phyloP scores from a whole-genome alignment of 37 sponge, comb jelly and placozoan genomes.

The Oscarella lobularis region DNA sequence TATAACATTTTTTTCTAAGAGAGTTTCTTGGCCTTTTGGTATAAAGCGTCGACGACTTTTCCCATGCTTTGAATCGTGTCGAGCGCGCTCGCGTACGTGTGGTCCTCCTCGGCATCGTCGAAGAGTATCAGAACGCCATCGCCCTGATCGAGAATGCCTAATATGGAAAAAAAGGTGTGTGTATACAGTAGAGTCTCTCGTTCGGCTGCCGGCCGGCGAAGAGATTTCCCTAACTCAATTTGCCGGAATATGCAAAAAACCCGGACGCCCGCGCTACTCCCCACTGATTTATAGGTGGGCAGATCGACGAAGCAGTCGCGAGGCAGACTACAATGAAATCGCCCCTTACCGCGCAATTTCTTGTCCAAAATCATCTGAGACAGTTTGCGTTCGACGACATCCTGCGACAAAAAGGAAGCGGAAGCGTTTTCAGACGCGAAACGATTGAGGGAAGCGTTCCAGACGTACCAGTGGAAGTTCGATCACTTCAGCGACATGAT shows the following conservation, averaged over 20 bases:
- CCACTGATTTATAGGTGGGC: too few relatives aligned
- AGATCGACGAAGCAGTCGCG: too few relatives aligned
- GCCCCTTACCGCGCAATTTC: conserved; percentile 71
- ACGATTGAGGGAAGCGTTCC: too few relatives aligned
- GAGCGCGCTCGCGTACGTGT: conserved; percentile 77
- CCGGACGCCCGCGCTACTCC: too few relatives aligned
- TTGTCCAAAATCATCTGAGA: conserved; percentile 98
- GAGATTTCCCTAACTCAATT: too few relatives aligned
- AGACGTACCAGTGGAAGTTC: conserved; percentile 64
- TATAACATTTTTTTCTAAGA: too few relatives aligned
- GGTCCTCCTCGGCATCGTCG: conserved; percentile 57
- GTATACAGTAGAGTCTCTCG: too few relatives aligned
- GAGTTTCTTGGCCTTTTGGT: conserved; percentile 60
- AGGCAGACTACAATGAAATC: too few relatives aligned
- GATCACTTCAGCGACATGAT: conserved; percentile 71
- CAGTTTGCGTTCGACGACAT: conserved; percentile 78
- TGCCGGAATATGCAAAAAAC: too few relatives aligned
- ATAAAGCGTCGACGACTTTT: conserved; percentile 86
- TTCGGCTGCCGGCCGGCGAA: too few relatives aligned
- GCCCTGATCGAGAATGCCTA: conserved; percentile 96
- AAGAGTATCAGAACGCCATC: conserved; percentile 79
- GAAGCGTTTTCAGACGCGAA: too few relatives aligned
- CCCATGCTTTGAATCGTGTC: conserved; percentile 81
- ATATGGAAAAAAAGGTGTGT: background rate
- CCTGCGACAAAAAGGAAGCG: conserved; percentile 18